Percentiles rank a stretch among this genome's conserved stretches.
phyloP scores from a whole-genome alignment of 2,888 invertebrate genomes.

The Arctia plantaginis region DNA sequence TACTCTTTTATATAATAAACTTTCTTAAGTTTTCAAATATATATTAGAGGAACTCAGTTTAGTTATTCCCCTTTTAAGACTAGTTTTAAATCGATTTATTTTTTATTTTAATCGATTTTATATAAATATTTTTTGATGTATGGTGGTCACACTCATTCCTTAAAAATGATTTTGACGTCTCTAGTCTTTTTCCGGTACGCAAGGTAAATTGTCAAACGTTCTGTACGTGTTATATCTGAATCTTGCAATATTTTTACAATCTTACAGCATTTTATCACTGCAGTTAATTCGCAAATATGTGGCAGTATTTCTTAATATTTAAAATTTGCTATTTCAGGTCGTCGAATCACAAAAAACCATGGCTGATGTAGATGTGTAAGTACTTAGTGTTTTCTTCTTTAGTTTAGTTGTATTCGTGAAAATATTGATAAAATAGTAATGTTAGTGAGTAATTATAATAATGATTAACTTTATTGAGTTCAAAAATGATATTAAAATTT shows the following conservation, averaged over 20 bases:
- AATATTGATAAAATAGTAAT: not conserved
- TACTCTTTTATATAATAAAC: too few species aligned
- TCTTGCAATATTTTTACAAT: slow-evolving; percentile 73
- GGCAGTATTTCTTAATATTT: slow-evolving; percentile 60
- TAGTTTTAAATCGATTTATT: too few species aligned
- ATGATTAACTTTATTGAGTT: not conserved
- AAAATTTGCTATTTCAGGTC: slow-evolving; percentile 82
- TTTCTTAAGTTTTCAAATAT: not conserved
- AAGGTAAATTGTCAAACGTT: slow-evolving; percentile 85
- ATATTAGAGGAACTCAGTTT: not conserved
- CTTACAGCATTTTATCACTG: slow-evolving; percentile 54
- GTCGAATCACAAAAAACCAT: slow-evolving; percentile 84
- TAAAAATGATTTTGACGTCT: slow-evolving; percentile 48
- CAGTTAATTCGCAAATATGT: slow-evolving; percentile 55
- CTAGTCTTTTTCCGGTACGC: slow-evolving; percentile 83
- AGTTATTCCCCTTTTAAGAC: not conserved
- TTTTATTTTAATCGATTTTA: too few species aligned
- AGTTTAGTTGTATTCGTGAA: not conserved
- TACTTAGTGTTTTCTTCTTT: slow-evolving; percentile 64
- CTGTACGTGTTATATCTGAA: slow-evolving; percentile 68
- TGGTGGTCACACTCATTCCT: slow-evolving; percentile 14
- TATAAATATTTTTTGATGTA: too few species aligned
- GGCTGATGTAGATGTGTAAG: slow-evolving; percentile 95
- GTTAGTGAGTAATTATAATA: not conserved
- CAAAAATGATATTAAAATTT: not conserved